A percentile compares a stretch with the other conserved stretches of the same genome.
Conservation (phyloP, 2,888 invertebrate species). For the Cyrtodaria siliqua region DNA sequence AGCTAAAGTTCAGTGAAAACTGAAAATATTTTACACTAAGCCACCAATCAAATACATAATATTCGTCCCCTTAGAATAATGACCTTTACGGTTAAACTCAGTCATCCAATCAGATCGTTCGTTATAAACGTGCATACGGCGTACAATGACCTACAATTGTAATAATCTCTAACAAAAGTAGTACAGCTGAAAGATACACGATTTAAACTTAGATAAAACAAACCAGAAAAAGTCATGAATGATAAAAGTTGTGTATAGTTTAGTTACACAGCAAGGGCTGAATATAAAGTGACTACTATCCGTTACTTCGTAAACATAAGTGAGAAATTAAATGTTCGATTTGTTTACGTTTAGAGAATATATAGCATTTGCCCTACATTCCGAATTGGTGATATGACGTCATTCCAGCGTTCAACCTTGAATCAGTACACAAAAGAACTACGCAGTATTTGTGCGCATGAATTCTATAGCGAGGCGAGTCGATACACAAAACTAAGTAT, state of each 20-base stretch:
- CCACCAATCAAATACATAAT: constrained; percentile 1
- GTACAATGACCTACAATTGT: constrained; percentile 24
- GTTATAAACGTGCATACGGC: constrained; percentile 27
- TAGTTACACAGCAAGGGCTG: not conserved
- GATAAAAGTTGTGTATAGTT: not conserved
- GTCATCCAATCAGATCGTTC: constrained; percentile 31
- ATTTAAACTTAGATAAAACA: not conserved
- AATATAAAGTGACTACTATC: not conserved
- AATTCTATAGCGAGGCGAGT: no score
- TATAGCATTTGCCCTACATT: not conserved
- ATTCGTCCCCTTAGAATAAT: not conserved
- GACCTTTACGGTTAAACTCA: not conserved
- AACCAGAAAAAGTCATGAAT: constrained; percentile 32
- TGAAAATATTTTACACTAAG: not conserved
- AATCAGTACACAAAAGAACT: constrained; percentile 24
- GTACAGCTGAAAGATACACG: not conserved
- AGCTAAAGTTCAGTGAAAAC: not conserved
- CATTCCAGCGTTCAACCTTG: constrained; percentile 38
- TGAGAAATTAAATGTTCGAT: not conserved
- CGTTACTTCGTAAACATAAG: not conserved
- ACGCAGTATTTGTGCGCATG: constrained; percentile 27
- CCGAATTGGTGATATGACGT: not conserved
- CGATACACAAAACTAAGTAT: no score
- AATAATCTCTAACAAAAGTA: constrained; percentile 29
- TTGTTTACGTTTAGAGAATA: constrained; percentile 3